These are phyloP conservation scores for Apostichopus parvimensis DNA, from an alignment of 35 echinoderm and acorn worm genomes.

Conservation along the genomic window DNA sequence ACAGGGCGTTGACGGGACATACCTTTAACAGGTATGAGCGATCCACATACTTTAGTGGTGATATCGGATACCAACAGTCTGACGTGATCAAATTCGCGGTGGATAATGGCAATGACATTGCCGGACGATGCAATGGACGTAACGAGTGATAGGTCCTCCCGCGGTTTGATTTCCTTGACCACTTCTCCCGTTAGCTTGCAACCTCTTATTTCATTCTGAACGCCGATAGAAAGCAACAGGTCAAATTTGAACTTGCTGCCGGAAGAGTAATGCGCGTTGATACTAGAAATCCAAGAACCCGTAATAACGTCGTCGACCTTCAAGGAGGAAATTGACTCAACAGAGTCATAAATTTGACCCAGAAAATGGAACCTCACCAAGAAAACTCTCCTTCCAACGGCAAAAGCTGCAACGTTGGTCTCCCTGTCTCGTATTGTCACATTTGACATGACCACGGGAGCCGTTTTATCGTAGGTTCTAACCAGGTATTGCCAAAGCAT, in stretches of 20 bases:
- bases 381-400: constrained; percentile 11
- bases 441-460: not conserved
- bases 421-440: not conserved
- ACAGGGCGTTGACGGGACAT: not conserved
- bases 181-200: constrained; percentile 4
- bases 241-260: not conserved
- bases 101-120: not conserved
- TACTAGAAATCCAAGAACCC: not conserved
- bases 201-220: not conserved
- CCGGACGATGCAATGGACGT: not conserved
- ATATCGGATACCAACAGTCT: not conserved
- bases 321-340: not conserved
- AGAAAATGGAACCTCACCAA: not conserved
- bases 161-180: not conserved
- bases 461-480: not conserved
- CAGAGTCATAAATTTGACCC: not conserved
- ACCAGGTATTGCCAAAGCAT: not conserved
- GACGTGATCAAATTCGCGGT: not conserved
- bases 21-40: not conserved
- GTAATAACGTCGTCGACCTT: not conserved
- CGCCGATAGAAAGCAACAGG: not conserved
- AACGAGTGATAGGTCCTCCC: not conserved
- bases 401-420: not conserved
- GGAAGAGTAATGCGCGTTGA: not conserved
- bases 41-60: not conserved